Conservation (phyloP, 2,888 invertebrate genomes). For the Monopis laevigella region DNA sequence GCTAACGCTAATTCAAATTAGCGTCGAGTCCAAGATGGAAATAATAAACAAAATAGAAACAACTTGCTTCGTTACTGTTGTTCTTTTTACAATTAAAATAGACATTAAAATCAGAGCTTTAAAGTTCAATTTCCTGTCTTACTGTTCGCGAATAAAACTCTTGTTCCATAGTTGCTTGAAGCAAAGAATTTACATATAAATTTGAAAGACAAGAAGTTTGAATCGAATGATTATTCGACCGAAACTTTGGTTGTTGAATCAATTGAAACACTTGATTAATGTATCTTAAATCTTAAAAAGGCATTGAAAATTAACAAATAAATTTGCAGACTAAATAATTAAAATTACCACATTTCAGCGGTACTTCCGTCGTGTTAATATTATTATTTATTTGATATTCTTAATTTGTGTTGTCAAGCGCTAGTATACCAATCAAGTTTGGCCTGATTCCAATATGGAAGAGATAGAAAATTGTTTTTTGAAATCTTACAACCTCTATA, state of each 20-base stretch:
- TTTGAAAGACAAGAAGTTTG: conserved; percentile 30
- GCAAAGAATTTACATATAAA: conserved; percentile 39
- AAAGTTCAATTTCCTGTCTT: not conserved
- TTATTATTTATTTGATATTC: too few species aligned
- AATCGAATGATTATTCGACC: conserved; percentile 8
- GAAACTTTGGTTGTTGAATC: not conserved
- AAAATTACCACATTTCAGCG: too few species aligned
- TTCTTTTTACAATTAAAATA: not conserved
- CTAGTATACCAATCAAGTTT: too few species aligned
- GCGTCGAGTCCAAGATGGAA: conserved; percentile 13
- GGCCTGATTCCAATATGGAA: too few species aligned
- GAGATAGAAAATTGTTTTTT: too few species aligned
- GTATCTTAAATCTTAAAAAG: too few species aligned
- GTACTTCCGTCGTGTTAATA: too few species aligned
- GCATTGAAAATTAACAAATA: too few species aligned
- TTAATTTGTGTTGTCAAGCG: too few species aligned
- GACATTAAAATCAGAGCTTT: conserved; percentile 1
- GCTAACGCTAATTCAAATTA: conserved; percentile 12
- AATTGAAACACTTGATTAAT: not conserved
- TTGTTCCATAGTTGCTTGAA: not conserved
- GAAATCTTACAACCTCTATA: too few species aligned
- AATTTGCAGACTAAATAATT: too few species aligned
- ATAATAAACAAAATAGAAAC: conserved; percentile 13
- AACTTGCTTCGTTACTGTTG: conserved; percentile 13
- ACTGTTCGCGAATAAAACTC: not conserved